phyloP scores from a whole-genome alignment of 2,888 invertebrate species.

The Onchidella celtica region DNA sequence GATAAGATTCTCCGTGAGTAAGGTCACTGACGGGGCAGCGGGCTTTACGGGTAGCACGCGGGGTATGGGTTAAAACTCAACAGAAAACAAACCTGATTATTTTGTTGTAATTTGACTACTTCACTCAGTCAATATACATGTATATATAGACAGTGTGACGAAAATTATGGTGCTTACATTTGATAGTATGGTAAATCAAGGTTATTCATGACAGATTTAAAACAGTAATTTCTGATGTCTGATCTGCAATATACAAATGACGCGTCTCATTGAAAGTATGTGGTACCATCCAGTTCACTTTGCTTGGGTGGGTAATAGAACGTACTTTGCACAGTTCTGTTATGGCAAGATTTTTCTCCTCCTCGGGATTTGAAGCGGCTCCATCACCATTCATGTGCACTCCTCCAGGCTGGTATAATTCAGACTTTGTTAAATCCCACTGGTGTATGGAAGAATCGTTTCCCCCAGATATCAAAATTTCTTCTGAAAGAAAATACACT shows the following conservation, averaged over 20 bases:
- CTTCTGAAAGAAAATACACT: slow-evolving; percentile 72
- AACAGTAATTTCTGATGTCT: slow-evolving; percentile 66
- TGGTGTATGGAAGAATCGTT: slow-evolving; percentile 72
- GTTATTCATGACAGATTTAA: slow-evolving; percentile 49
- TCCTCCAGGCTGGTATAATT: slow-evolving; percentile 49
- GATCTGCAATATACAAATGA: slow-evolving; percentile 73
- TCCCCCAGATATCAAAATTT: slow-evolving; percentile 71
- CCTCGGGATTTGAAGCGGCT: slow-evolving; percentile 52
- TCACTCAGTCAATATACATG: too few species aligned
- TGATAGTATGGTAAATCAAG: too few species aligned
- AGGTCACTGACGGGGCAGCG: too few species aligned
- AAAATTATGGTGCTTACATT: too few species aligned
- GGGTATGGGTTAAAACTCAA: too few species aligned
- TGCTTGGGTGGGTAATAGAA: slow-evolving; percentile 66
- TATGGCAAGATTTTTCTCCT: slow-evolving; percentile 60
- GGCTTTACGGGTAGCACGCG: too few species aligned
- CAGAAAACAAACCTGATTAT: too few species aligned
- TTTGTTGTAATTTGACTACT: too few species aligned
- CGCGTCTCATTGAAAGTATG: slow-evolving; percentile 56
- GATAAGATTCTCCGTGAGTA: too few species aligned
- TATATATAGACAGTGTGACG: too few species aligned
- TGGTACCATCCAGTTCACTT: slow-evolving; percentile 77
- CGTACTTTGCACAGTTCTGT: slow-evolving; percentile 62
- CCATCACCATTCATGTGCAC: slow-evolving; percentile 51
- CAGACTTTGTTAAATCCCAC: slow-evolving; percentile 72